phyloP scores from a whole-genome alignment of 2,797 vertebrate species.

The Sphenopsis melanotis region DNA sequence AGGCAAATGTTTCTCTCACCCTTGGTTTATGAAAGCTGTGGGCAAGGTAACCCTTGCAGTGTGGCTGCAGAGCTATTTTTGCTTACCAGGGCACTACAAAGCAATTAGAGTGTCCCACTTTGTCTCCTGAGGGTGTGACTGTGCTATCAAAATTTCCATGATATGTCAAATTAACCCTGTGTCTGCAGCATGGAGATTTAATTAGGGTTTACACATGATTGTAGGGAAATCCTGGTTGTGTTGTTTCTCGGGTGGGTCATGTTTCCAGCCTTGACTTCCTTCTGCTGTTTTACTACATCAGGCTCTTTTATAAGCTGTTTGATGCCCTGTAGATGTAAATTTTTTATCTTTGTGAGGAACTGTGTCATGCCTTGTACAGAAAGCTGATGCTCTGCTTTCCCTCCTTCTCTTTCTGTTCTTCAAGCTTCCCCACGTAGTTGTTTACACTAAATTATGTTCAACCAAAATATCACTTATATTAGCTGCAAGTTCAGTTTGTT shows the following conservation, averaged over 20 bases:
- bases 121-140: not conserved
- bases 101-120: not conserved
- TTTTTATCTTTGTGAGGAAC: not conserved
- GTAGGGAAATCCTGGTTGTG: not conserved
- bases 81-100: not conserved
- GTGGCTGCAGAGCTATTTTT: not conserved
- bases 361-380: not conserved
- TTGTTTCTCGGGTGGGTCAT: not conserved
- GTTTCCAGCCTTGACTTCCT: not conserved
- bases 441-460: not conserved
- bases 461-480: not conserved
- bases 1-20: not conserved
- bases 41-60: not conserved
- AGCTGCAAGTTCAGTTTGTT: not conserved
- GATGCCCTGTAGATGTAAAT: not conserved
- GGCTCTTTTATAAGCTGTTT: not conserved
- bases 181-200: not conserved
- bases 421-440: not conserved
- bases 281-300: not conserved
- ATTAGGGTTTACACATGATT: not conserved
- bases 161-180: not conserved
- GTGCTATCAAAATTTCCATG: not conserved
- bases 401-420: not conserved
- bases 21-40: not conserved
- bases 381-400: not conserved